Base-by-base conservation (phyloP, 2,888 invertebrate genomes). In the Drosophila peninsularis region DNA sequence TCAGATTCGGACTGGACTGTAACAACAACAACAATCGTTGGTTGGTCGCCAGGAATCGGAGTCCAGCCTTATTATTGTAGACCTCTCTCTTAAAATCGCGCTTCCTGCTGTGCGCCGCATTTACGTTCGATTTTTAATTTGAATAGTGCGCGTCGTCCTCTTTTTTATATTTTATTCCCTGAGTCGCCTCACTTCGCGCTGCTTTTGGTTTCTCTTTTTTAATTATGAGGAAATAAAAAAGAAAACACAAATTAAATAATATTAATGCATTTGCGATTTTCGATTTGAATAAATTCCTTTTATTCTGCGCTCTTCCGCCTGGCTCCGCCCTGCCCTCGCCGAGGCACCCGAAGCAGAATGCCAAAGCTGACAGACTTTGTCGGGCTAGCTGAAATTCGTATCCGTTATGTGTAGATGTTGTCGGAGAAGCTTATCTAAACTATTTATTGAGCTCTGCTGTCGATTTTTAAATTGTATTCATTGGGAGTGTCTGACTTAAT, bases 61-160 rank as follows among this genome's bases (percentile, higher is more conserved):
- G 47, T 65, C 67, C 62, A 70, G 67, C 45, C 61, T 56, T 34
- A 60, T 71, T 60, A 60, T 62, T 61, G 58, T 36, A 13, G 37
- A 47, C 39, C 45, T 45, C 77, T 66, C 69, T 69, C 58, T 67
- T 37, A 36, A 75, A 74, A 71, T 76, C 74, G 71, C 62, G 83
- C 79, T 58, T 89, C 86, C 86, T 88, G 86, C 86, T 87, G 86
- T 88, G 86, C 83, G 63, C 73, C 83, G 82, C 86, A 88, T 90
- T 87, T 87, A 88, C 85, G 82, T 89, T 89, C 90, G 78, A 86
- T 89, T 88, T 90, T 90, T 90, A 88, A 88, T 88, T 88, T 90
- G 88, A 88, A 88, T 90, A 85, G 83, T 70, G 69, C 58, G 64
- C 71, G 62, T 61, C 72, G 47, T 62, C 58, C 71, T 68, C 55